A percentile compares a stretch with the other conserved stretches of the same genome.
These are phyloP conservation scores for Melinaea marsaeus DNA, from an alignment of 2,888 invertebrate species.

Conservation along the genomic window DNA sequence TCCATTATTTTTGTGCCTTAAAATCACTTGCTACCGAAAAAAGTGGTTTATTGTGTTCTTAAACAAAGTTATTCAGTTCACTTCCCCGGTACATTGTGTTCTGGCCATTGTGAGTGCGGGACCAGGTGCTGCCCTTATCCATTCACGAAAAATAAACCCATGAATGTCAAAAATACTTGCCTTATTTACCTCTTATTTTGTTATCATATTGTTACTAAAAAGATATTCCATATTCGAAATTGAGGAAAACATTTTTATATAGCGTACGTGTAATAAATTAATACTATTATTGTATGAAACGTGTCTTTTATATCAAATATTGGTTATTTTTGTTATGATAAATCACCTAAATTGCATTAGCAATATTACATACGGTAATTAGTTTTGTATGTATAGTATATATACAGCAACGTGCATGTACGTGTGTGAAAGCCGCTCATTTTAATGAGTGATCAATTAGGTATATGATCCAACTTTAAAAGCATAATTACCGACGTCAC, in stretches of 20 bases:
- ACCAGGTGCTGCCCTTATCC: conserved; percentile 64
- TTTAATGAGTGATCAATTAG: conserved; percentile 52
- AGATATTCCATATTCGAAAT: conserved; percentile 36
- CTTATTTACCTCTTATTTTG: conserved; percentile 52
- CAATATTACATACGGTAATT: background rate
- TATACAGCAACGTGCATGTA: conserved; percentile 17
- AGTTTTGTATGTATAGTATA: background rate
- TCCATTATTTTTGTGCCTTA: conserved; percentile 46
- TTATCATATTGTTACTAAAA: conserved; percentile 50
- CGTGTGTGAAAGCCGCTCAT: conserved; percentile 37
- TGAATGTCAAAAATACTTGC: conserved; percentile 72
- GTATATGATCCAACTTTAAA: conserved; percentile 52
- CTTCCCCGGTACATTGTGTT: conserved; percentile 62
- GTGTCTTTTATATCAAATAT: background rate
- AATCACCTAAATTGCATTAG: background rate
- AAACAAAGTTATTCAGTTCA: conserved; percentile 75
- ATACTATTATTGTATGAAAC: conserved; percentile 14
- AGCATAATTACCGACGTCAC: conserved; percentile 53
- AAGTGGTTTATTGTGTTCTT: conserved; percentile 76
- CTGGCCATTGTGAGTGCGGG: conserved; percentile 55
- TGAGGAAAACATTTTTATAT: conserved; percentile 16
- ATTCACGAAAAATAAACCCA: conserved; percentile 63
- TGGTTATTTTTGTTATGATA: background rate
- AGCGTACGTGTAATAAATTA: conserved; percentile 21
- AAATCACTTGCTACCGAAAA: conserved; percentile 46